A percentile compares a stretch with the other conserved stretches of the same genome.
Evolutionary conservation across 2,113 vertebrate species (phyloP).

Genomic region (Madoqua kirkii): DNA sequence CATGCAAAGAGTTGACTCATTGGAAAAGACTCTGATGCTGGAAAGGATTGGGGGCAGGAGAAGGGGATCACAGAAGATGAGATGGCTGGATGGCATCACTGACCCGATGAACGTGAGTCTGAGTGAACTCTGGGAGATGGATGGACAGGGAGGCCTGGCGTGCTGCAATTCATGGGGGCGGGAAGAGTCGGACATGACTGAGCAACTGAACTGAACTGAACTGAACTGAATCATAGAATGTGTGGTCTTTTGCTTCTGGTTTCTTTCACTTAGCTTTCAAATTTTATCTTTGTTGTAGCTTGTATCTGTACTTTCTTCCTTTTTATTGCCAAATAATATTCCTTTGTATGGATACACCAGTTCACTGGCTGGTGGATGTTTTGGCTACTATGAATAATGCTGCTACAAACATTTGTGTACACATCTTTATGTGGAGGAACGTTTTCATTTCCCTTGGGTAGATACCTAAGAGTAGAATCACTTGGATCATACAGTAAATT

Average conservation of each 20-base stretch:
- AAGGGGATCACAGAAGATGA: too few species aligned
- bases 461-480: neutral
- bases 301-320: neutral
- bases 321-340: neutral
- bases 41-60: too few species aligned
- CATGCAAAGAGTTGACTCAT: too few species aligned
- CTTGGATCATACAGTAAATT: neutral
- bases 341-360: neutral
- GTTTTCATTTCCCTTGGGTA: neutral
- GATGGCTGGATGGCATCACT: too few species aligned
- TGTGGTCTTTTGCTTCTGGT: neutral
- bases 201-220: neutral
- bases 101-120: too few species aligned
- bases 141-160: too few species aligned
- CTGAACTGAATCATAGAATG: neutral
- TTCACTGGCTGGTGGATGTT: neutral
- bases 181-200: neutral
- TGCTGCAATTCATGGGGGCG: neutral
- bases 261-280: neutral
- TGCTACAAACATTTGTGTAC: neutral
- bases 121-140: too few species aligned
- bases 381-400: neutral
- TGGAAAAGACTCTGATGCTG: too few species aligned
- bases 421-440: neutral
- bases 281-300: neutral